These are phyloP conservation scores for Dendrolimus punctatus DNA, from an alignment of 1,140 invertebrate genomes.

Conservation along the genomic window DNA sequence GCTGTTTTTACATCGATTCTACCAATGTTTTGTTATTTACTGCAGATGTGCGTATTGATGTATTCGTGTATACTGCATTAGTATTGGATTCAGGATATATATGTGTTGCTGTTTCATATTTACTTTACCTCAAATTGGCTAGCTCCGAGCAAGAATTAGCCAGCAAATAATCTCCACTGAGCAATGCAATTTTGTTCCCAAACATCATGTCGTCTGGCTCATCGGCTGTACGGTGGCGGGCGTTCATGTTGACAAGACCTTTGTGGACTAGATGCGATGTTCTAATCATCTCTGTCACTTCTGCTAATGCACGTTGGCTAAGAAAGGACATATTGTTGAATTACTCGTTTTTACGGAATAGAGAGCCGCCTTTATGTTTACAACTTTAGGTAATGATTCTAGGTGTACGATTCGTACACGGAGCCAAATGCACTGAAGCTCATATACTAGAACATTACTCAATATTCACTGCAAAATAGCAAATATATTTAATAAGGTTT, in stretches of 20 bases:
- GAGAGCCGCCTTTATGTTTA: too few relatives aligned
- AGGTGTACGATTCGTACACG: too few relatives aligned
- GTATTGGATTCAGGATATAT: not conserved
- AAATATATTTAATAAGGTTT: too few relatives aligned
- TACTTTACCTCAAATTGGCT: constrained; percentile 80
- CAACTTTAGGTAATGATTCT: too few relatives aligned
- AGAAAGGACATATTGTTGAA: constrained; percentile 15
- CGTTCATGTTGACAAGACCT: constrained; percentile 87
- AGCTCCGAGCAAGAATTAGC: constrained; percentile 92
- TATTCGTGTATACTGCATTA: not conserved
- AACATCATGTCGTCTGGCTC: constrained; percentile 86
- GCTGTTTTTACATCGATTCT: too few relatives aligned
- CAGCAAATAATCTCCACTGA: constrained; percentile 94
- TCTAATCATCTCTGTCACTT: constrained; percentile 98
- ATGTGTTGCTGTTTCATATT: not conserved
- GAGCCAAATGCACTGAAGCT: too few relatives aligned
- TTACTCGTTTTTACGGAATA: too few relatives aligned
- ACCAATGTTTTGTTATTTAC: too few relatives aligned
- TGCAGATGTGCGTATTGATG: too few relatives aligned
- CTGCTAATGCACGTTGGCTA: constrained; percentile 91
- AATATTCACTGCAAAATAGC: too few relatives aligned
- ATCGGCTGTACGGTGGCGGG: constrained; percentile 65
- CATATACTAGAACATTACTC: too few relatives aligned
- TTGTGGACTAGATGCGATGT: constrained; percentile 97
- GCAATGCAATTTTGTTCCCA: constrained; percentile 95